Evolutionary conservation across 1,140 invertebrate species (phyloP).

Genomic region (Tetragnatha versicolor): DNA sequence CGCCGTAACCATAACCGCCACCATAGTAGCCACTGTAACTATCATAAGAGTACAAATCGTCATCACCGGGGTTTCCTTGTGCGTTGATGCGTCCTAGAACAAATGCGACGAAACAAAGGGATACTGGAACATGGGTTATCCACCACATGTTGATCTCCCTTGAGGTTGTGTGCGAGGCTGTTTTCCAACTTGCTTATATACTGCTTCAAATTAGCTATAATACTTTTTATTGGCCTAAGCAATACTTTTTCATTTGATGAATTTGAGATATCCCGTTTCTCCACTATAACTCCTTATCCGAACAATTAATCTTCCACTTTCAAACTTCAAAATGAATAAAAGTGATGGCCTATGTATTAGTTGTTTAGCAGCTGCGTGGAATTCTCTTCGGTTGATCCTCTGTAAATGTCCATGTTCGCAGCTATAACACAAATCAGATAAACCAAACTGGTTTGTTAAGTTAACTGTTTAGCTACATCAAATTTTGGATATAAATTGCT

Average conservation of each 20-base stretch:
- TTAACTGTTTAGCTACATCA: no score
- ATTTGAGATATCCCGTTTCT: neutral
- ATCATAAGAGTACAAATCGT: neutral
- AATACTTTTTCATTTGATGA: neutral
- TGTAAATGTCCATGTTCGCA: no score
- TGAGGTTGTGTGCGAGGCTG: neutral
- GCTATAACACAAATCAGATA: no score
- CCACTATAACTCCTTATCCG: constrained; percentile 7
- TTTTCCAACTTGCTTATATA: constrained; percentile 5
- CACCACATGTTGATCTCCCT: constrained; percentile 8
- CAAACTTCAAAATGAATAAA: constrained; percentile 14
- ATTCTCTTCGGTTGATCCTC: no score
- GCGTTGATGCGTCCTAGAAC: neutral
- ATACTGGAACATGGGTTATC: constrained; percentile 2
- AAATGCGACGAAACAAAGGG: neutral
- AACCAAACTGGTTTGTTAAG: no score
- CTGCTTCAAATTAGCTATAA: neutral
- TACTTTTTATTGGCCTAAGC: neutral
- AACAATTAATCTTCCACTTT: neutral
- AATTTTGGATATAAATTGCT: no score
- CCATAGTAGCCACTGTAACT: neutral
- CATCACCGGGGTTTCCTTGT: neutral
- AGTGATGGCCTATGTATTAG: constrained; percentile 11
- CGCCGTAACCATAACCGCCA: neutral
- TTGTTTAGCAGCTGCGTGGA: constrained; percentile 27